A percentile compares a stretch with the other conserved stretches of the same genome.
phyloP scores from a whole-genome alignment of 2,888 invertebrate genomes.

The Hemaris fuciformis region DNA sequence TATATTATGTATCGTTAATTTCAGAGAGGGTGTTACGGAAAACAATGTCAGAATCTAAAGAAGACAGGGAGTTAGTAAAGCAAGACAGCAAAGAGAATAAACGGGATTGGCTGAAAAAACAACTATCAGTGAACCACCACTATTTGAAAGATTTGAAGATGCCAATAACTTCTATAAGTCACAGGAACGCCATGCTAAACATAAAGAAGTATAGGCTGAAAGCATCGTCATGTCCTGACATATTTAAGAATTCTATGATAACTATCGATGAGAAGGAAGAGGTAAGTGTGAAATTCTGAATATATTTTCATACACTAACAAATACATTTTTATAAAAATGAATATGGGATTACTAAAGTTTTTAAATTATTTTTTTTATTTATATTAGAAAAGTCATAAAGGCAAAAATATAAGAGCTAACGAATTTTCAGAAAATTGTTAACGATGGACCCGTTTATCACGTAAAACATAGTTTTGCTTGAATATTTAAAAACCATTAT shows the following conservation, averaged over 20 bases:
- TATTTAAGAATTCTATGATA: constrained; percentile 94
- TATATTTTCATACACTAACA: neutral
- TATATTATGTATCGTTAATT: neutral
- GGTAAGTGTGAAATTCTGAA: constrained; percentile 80
- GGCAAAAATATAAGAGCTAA: too few relatives aligned
- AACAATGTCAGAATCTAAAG: constrained; percentile 52
- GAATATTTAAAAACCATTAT: too few relatives aligned
- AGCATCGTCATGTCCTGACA: constrained; percentile 95
- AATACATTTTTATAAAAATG: too few relatives aligned
- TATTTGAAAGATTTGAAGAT: constrained; percentile 87
- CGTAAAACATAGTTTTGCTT: too few relatives aligned
- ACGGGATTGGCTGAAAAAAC: constrained; percentile 74
- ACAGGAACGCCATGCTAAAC: constrained; percentile 92
- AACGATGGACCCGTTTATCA: too few relatives aligned
- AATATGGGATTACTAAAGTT: too few relatives aligned
- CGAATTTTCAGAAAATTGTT: too few relatives aligned
- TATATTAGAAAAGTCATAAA: too few relatives aligned
- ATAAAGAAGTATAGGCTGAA: constrained; percentile 90
- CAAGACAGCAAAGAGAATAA: constrained; percentile 69
- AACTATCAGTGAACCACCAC: constrained; percentile 82
- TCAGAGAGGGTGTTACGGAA: constrained; percentile 40
- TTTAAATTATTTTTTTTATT: too few relatives aligned
- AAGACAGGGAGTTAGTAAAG: constrained; percentile 61
- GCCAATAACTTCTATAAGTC: constrained; percentile 91
- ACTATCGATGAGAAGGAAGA: constrained; percentile 89